Base-by-base conservation (phyloP, 1,140 invertebrate species). In the Adoxophyes honmai region DNA sequence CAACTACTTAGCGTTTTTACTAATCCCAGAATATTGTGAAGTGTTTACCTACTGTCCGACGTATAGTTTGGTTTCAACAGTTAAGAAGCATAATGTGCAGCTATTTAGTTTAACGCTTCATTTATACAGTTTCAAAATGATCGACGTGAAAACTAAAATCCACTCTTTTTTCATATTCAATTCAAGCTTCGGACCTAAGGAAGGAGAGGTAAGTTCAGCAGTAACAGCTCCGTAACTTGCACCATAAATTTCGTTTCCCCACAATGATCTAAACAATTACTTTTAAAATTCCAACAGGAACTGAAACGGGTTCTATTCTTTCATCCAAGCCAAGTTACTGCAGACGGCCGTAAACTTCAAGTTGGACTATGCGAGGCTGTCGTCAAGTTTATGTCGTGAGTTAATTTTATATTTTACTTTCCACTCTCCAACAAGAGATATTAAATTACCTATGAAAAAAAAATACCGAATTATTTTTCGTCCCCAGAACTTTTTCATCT, bases 291-390 rank as follows among this genome's bases (percentile, higher is more conserved):
- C 69, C 91, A 92, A 37, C 75, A 98, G 96, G 97, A 98, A 90
- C 90, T 96, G 52, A 95, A 97, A 68, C 96, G 97, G 83, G 94
- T 98, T 59, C 86, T 98, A 42, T 98, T 93, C 81, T 98, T 94
- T 83, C 94, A 96, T 89, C 96, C 96, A 9, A 89, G 90, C 59
- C 93, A 94, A 70, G 92, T 93, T 16, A 93, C 96, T 76, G 74
- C 94, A 16, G 96, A 98, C 81, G 93, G 92, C 10, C 95, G 97
- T 89, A 95, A 98, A 62, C 96, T 95, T 89, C 94, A 95, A 90
- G 94, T 98, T 70, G 97, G 97, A 4, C 89, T 98, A 3, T 96
- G 95, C 86, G 96, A 98, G 91, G 97, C 96, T 28, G 95, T 98
- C 56, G 94, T 97, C 39, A 95, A 96, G 86, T 98, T 98, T 91